Evolutionary conservation across 2,888 invertebrate genomes (phyloP), one percentile per base, ranked within the genome.

Genomic region (Eucriotettix oculatus): DNA sequence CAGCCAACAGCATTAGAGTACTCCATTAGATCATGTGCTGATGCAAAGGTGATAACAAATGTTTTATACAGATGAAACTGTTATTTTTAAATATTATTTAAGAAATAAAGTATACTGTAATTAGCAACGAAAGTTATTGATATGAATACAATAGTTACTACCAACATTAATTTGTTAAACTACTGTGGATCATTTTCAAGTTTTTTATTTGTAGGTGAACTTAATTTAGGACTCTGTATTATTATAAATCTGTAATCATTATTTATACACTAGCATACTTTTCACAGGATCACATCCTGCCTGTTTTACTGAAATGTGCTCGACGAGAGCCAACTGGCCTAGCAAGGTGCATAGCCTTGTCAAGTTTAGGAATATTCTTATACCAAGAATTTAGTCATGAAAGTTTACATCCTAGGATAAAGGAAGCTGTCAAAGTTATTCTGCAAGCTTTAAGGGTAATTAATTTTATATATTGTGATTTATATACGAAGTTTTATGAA

Each of bases 281-380:
- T 60, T 70, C 71, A 17, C 70, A 89, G 87, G 93, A 95, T 73
- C 89, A 90, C 71, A 86, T 94, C 59, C 79, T 95, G 53, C 87
- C 86, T 71, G 89, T 94, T 67, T 79, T 96, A 60, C 77, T 96
- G 66, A 84, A 90, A 68, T 87, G 90, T 68, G 93, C 94, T 41
- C 85, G 91, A 61, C 81, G 87, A 56, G 96, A 96, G 75, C 91
- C 92, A 61, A 86, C 89, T 58, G 90, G 87, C 16, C 29, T 85
- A 69, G 94, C 94, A 41, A 82, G 95, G 64, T 92, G 91, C 69
- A 86, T 94, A 65, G 92, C 94, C 44, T 79, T 96, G 3, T 89
- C 90, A 60, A 87, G 91, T 57, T 79, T 96, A 58, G 87, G 90
- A 1, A 80, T 86, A 68, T 87, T 83, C 70, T 75, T 85, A 17